Percentiles rank a stretch among this genome's conserved stretches.
Evolutionary conservation across 2,797 vertebrate genomes (phyloP).

Genomic region (Cryptoprocta ferox): DNA sequence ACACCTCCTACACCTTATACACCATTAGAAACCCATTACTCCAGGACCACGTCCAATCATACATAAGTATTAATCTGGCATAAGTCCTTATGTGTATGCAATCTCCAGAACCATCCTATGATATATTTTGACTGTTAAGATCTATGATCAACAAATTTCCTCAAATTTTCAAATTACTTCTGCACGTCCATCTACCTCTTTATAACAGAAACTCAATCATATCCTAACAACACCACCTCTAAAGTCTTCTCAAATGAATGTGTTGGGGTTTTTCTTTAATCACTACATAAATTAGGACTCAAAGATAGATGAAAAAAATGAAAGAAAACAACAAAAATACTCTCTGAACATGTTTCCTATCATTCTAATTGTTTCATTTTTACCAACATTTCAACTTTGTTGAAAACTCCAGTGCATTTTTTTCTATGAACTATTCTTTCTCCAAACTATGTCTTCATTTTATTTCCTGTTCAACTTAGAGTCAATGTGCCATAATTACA

Average conservation of each 20-base stretch:
- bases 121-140: not conserved
- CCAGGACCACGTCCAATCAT: not conserved
- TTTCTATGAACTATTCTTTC: not conserved
- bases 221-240: not conserved
- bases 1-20: accelerated
- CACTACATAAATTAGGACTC: not conserved
- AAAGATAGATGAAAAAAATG: not conserved
- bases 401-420: not conserved
- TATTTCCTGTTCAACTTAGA: not conserved
- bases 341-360: not conserved
- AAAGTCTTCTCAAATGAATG: not conserved
- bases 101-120: not conserved
- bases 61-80: not conserved
- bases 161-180: not conserved
- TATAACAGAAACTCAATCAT: not conserved
- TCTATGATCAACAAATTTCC: not conserved
- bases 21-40: not conserved
- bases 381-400: not conserved
- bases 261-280: not conserved
- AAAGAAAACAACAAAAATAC: not conserved
- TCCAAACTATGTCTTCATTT: not conserved
- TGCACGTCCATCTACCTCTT: not conserved
- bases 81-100: not conserved
- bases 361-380: not conserved
- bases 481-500: not conserved